Evolutionary conservation across 2,888 invertebrate genomes (phyloP).

Genomic region (Pseudoips prasinana): DNA sequence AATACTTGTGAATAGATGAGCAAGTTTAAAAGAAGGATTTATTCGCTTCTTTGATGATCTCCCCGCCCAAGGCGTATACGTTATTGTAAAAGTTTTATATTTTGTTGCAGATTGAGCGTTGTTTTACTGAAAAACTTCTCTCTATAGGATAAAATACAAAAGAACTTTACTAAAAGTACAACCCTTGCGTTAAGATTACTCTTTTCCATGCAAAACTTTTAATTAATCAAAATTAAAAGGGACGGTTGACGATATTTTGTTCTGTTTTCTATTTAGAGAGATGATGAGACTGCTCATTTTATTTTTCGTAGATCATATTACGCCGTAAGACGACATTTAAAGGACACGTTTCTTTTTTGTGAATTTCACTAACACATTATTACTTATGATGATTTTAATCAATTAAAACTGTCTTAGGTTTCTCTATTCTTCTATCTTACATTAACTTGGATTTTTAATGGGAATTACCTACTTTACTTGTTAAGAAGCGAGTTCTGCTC

Average conservation of each 20-base stretch:
- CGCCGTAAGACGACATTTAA: too few relatives aligned
- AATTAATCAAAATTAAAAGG: slow-evolving; percentile 75
- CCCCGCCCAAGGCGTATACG: slow-evolving; percentile 71
- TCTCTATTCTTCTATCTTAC: too few relatives aligned
- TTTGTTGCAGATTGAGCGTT: slow-evolving; percentile 74
- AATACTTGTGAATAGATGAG: slow-evolving; percentile 51
- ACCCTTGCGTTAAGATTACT: slow-evolving; percentile 72
- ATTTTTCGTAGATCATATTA: too few relatives aligned
- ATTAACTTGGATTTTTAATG: too few relatives aligned
- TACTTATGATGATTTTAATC: too few relatives aligned
- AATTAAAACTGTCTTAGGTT: too few relatives aligned
- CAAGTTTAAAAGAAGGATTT: slow-evolving; percentile 60
- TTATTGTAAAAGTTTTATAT: slow-evolving; percentile 80
- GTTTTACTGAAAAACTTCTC: slow-evolving; percentile 77
- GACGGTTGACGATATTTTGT: slow-evolving; percentile 36
- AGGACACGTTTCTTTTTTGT: too few relatives aligned
- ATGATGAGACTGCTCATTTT: too few relatives aligned
- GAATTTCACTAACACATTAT: too few relatives aligned
- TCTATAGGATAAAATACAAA: slow-evolving; percentile 75
- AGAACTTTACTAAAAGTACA: slow-evolving; percentile 65
- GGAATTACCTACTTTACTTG: too few relatives aligned
- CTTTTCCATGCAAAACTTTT: slow-evolving; percentile 72
- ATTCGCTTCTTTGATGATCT: slow-evolving; percentile 64
- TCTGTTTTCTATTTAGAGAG: slow-evolving; percentile 20
- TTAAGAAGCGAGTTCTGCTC: too few relatives aligned